Evolutionary conservation across 2,888 invertebrate genomes (phyloP).

Genomic region (Auanema sp.): DNA sequence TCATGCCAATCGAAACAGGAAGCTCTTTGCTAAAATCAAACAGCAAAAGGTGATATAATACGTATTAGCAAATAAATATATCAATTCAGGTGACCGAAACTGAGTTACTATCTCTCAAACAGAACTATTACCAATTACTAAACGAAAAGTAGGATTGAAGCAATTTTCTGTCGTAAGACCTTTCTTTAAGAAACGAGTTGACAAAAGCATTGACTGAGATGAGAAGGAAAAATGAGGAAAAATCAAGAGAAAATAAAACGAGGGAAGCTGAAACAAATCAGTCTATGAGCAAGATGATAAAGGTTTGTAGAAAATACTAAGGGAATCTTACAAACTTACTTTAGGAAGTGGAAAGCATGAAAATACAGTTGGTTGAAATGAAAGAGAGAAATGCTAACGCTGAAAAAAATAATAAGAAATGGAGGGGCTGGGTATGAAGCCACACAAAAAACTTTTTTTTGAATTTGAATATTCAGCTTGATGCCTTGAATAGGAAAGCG

Average conservation of each 20-base stretch:
- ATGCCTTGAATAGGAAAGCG: slow-evolving; percentile 12
- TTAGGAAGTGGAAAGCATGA: no score
- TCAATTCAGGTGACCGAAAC: slow-evolving; percentile 8
- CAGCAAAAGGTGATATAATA: slow-evolving; percentile 22
- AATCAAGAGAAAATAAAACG: neutral
- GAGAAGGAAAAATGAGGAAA: neutral
- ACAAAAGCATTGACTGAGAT: neutral
- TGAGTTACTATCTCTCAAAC: neutral
- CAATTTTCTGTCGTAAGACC: neutral
- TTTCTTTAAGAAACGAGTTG: neutral
- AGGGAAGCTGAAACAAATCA: no score
- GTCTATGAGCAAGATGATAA: no score
- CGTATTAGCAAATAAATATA: neutral
- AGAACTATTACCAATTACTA: neutral
- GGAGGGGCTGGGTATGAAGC: neutral
- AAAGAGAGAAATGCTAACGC: no score
- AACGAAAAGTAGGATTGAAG: neutral
- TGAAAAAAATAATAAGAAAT: neutral
- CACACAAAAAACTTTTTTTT: neutral
- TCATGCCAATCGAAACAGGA: slow-evolving; percentile 39
- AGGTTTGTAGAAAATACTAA: no score
- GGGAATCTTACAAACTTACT: no score
- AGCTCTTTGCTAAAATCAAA: slow-evolving; percentile 33
- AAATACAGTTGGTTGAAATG: no score
- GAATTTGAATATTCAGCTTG: no score